phyloP scores from a whole-genome alignment of 2,888 invertebrate genomes.

The Nephrocerus scutellatus region DNA sequence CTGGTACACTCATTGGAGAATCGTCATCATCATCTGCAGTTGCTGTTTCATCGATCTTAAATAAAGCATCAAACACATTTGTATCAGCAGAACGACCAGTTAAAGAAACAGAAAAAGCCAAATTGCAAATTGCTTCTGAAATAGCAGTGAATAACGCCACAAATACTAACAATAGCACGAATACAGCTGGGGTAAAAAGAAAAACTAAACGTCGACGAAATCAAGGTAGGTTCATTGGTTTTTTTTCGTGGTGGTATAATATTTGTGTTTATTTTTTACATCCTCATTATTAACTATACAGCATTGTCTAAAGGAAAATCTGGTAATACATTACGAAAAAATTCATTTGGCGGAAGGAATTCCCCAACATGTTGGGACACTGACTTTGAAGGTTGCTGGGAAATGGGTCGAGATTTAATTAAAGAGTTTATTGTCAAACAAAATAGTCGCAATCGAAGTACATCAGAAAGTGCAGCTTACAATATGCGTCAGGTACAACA shows the following conservation, averaged over 20 bases:
- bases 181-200: conserved; percentile 30
- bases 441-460: conserved; percentile 36
- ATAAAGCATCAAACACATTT: conserved; percentile 22
- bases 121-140: too few species aligned
- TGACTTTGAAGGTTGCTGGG: conserved; percentile 42
- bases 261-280: not conserved
- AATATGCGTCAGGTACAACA: conserved; percentile 21
- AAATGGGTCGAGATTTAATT: conserved; percentile 42
- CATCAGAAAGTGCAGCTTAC: conserved; percentile 32
- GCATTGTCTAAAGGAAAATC: conserved; percentile 33
- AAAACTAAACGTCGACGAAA: conserved; percentile 38
- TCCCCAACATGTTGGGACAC: conserved; percentile 38
- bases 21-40: conserved; percentile 23
- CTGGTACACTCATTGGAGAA: too few species aligned
- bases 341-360: conserved; percentile 24
- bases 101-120: conserved; percentile 8
- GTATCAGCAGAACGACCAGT: too few species aligned
- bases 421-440: conserved; percentile 36
- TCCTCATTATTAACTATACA: conserved; percentile 14
- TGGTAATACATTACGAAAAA: conserved; percentile 29
- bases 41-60: too few species aligned
- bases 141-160: too few species aligned
- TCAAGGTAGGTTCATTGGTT: conserved; percentile 31
- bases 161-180: conserved; percentile 8
- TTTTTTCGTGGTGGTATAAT: too few species aligned